Base-by-base conservation (phyloP, 1,140 invertebrate genomes). In the Helicoverpa zea region DNA sequence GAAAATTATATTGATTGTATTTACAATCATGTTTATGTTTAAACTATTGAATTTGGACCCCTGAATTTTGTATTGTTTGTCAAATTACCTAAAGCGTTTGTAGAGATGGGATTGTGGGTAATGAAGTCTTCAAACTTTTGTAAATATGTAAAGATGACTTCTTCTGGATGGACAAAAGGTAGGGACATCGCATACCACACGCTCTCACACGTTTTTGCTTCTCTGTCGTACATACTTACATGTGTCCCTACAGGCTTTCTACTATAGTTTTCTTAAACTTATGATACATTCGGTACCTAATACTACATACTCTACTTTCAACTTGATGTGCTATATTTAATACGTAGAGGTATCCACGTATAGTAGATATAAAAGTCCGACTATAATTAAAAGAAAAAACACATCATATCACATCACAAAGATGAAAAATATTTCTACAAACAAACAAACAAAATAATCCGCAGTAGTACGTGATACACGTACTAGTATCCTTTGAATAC, bases 401-500 rank as follows among this genome's bases (percentile, higher is more conserved):
- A 66, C 10, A 49, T 18, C 64, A 18, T 23, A 43, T 43, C 64
- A 49, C 43, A 68, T 68, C 16, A 68, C 43, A 23, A 13, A 23
- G 35, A 11, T 16, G 7, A 49, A 43, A 49, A 68, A 72, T 30
- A 72, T 72, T 54, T 72, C 49, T 72, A 30, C 47, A 30, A 72
- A 43, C 35, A 43, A 43, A 43, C 52, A 72, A 72, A 52, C 52
- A 52, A 72, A 54, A 72, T 72, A 72, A 72, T 72, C 68, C 52
- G 47, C 49, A 72, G 23, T 29, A 49, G 49, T 72, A 70, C n/a
- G 66, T 72, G 68, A 4, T 72, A 5, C 49, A 29, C 49, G 68
- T 30, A 30, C n/a, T 43, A 47, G 23, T 10, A 43, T 13, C 23
- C 14, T 43, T 29, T 52, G 68, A 72, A 72, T 72, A 72, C 18